phyloP scores from a whole-genome alignment of 2,888 invertebrate genomes.

The Heliconius aoede region DNA sequence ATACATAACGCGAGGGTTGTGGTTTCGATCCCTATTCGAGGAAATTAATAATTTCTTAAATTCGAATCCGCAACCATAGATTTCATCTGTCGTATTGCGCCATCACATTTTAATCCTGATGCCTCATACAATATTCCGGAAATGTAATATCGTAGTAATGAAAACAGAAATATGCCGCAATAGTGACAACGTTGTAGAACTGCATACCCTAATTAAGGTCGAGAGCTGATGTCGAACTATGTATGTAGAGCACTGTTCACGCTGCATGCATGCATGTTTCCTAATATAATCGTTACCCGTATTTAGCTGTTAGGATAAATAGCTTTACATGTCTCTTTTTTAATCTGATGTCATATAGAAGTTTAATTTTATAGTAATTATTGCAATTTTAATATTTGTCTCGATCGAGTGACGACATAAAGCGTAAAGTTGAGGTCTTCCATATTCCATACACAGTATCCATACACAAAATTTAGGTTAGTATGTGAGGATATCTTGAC shows the following conservation, averaged over 20 bases:
- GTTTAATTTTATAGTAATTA: too few relatives aligned
- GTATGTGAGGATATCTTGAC: too few relatives aligned
- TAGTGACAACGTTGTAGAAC: conserved; percentile 11
- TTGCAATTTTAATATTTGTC: too few relatives aligned
- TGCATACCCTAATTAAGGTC: conserved; percentile 30
- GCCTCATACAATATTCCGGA: background rate
- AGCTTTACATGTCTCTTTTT: background rate
- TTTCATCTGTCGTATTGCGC: background rate
- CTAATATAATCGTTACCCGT: background rate
- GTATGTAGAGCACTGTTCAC: background rate
- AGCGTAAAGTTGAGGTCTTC: too few relatives aligned
- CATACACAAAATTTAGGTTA: too few relatives aligned
- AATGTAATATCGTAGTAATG: conserved; percentile 14
- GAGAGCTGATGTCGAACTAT: conserved; percentile 24
- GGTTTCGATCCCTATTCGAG: too few relatives aligned
- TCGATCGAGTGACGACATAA: too few relatives aligned
- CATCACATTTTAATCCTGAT: background rate
- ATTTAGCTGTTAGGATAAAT: background rate
- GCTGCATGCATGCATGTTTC: background rate
- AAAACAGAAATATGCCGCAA: conserved; percentile 1
- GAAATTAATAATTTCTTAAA: too few relatives aligned
- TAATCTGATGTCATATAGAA: background rate
- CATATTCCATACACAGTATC: too few relatives aligned
- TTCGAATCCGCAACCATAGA: too few relatives aligned
- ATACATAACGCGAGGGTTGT: too few relatives aligned